Base-by-base conservation (phyloP, 2,113 vertebrate genomes). In the Heterotis niloticus region DNA sequence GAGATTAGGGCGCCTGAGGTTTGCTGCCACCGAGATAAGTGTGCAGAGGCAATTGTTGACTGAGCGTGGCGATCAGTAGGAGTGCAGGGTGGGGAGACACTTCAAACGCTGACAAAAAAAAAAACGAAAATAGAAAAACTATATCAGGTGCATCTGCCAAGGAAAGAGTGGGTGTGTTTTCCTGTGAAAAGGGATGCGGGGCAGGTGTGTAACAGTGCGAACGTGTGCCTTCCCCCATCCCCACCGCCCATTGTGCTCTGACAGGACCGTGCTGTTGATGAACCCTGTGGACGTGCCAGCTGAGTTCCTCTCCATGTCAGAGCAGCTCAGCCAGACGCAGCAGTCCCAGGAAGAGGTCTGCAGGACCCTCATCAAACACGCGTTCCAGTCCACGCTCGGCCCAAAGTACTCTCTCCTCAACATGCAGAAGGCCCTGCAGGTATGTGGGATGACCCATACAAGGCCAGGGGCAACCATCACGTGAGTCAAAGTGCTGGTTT, bases 241-340 rank as follows among this genome's bases (percentile, higher is more conserved):
- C 2, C 34, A 44, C 34, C 34, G n/a, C 7, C 28, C 12, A 14
- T 1, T 26, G n/a, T 64, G 51, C 17, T 34, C 56, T 75, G 71
- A 7, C 76, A 98, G 97, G 83, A 99, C 96, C 0, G 96, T 98
- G 83, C 88, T 99, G 76, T 83, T 98, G 88, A 90, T 99, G 91
- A 98, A 97, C 86, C 92, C 91, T 0, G 82, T 88, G 0, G 96
- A 99, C 84, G 92, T 99, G 24, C 95, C 95, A 10, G 82, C 86
- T 0, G 94, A 96, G 82, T 98, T 98, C 80, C 88, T 96, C 0
- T 88, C 92, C 0, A 95, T 98, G 64, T 94, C 95, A 0, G 85
- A 95, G 83, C 92, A 92, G 89, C 91, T 99, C 81, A 94, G 94
- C 7, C 0, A 78, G 9, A 79, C 91, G 0, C 87, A 90, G 62